Evolutionary conservation across 2,113 vertebrate species (phyloP), one percentile per base, ranked within the genome.

Genomic region (Lepidiolamprologus cunningtoni): DNA sequence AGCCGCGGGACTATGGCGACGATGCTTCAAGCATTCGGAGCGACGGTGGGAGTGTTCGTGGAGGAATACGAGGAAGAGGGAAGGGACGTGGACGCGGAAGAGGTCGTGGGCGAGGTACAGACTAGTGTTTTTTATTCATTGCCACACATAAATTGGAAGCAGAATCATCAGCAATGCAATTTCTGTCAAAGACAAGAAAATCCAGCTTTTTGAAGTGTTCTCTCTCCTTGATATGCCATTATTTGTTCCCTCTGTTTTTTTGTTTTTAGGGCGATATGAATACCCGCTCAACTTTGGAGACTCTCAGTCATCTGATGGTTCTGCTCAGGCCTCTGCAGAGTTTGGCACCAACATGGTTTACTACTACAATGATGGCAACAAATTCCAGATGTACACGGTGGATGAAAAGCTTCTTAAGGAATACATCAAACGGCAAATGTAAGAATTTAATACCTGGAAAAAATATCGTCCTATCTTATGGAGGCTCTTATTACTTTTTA

Each of bases 341-440:
- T 96, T 97, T 23, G 97, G 91, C 68, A 95, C 93, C 93, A 97
- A 96, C 83, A 97, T 98, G 97, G 97, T 98, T 96, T 99, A 99
- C 94, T 99, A 98, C 93, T 99, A 98, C 31, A 97, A 97, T 3
- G 97, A 97, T n/a, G 97, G 97, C 73, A 97, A 92, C 92, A 97
- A 98, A 28, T 93, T 97, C 5, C 98, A 98, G 92, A 97, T 99
- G 95, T 99, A 99, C 94, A 96, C 97, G 5, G 97, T 99, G 93
- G 98, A 98, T 66, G 97, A 99, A 91, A 94, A 96, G 17, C 95
- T 99, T 66, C 98, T 99, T 2, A 99, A 99, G 92, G 98, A 98
- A 68, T 99, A 99, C 68, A 98, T 99, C 92, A 99, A 97, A 91
- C 97, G 98, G 9, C 99, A 99, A 92, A 99, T 99, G 99, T 99